Evolutionary conservation across 2,113 vertebrate species (phyloP), one percentile per base, ranked within the genome.

Genomic region (Saccopteryx bilineata): DNA sequence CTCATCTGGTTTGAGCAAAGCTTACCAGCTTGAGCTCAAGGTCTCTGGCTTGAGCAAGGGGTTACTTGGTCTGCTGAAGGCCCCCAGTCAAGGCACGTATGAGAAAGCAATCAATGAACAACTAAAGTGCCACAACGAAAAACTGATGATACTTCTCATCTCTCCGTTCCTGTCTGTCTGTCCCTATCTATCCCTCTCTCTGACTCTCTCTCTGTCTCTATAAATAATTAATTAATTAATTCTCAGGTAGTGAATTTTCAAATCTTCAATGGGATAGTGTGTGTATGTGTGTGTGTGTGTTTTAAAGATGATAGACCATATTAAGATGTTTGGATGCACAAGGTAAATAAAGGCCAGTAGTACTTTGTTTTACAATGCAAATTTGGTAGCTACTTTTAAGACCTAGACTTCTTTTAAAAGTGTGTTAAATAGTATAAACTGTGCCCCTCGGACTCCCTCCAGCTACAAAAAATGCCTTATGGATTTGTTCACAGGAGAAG

Each of bases 401-500:
- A 31, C 63, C 33, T 61, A 61, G 4, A 46, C 11, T 92, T 33
- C 33, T 60, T 72, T 83, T 75, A 28, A 90, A 91, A 76, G 50
- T 63, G 14, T 56, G 5, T 13, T 39, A 80, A 95, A 46, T 74
- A 88, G 28, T 71, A n/a, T 23, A 81, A 87, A 90, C 31, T 69
- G 13, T 31, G 31, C 50, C 50, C 46, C 52, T 89, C 48, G 31
- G 26, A 80, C 80, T 14, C 21, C 65, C 11, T 58, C 28, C 69
- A 86, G 72, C 66, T 72, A 60, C 26, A 87, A 68, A 94, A 75
- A 71, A 79, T 54, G 17, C 52, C 6, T 74, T 46, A 11, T 86
- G 2, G 96, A 69, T 66, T 76, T 90, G 19, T 96, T 98, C 80
- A 60, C 96, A 99, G 99, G 99, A 99, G 93, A 99, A 99, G 98